Percentiles rank a stretch among this genome's conserved stretches.
phyloP scores from a whole-genome alignment of 2,113 vertebrate species.

The Sapajus apella region DNA sequence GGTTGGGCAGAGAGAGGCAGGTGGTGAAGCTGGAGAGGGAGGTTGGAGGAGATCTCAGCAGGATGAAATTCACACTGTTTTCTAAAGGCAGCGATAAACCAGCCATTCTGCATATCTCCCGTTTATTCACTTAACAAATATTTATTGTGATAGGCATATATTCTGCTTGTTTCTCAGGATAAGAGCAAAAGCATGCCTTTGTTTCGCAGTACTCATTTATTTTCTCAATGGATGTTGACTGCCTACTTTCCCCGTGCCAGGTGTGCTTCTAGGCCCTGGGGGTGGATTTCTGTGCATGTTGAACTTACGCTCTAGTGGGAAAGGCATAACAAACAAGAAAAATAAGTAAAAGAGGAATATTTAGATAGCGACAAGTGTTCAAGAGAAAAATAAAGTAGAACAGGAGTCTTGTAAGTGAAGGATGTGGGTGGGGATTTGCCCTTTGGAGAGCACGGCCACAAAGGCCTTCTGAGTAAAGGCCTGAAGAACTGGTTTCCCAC shows the following conservation, averaged over 20 bases:
- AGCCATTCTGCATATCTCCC: neutral
- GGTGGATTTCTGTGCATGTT: rapidly evolving
- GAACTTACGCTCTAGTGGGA: neutral
- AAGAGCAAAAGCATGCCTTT: neutral
- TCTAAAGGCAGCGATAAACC: neutral
- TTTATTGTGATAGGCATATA: neutral
- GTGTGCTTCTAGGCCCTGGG: neutral
- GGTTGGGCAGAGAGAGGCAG: neutral
- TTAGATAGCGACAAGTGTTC: neutral
- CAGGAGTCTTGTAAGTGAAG: rapidly evolving
- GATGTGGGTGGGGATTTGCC: neutral
- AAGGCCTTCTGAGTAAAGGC: neutral
- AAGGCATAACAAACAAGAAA: neutral
- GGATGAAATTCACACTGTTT: neutral
- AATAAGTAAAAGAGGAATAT: neutral
- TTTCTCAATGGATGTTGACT: neutral
- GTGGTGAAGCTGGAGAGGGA: neutral
- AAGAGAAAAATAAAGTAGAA: neutral
- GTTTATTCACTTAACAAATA: neutral
- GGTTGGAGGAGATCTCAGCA: rapidly evolving
- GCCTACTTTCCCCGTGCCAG: too few relatives aligned
- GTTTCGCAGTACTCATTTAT: neutral
- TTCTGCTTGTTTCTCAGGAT: neutral
- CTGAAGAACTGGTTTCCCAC: too few relatives aligned
- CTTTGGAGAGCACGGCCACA: too few relatives aligned